A percentile compares a stretch with the other conserved stretches of the same genome.
These are phyloP conservation scores for Eurosta solidaginis DNA, from an alignment of 1,140 invertebrate species.

Conservation along the genomic window DNA sequence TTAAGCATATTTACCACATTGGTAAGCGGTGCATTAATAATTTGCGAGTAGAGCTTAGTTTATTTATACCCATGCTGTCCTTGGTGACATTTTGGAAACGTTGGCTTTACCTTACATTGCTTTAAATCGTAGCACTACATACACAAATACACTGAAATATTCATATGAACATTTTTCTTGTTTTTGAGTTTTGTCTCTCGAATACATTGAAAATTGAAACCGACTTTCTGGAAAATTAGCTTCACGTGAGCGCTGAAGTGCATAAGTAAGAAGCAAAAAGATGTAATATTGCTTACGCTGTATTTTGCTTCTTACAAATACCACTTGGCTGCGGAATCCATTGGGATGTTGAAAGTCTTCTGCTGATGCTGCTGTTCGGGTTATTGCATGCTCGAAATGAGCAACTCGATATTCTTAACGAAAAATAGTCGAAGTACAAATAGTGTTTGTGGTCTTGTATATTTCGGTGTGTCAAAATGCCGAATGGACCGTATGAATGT, in stretches of 20 bases:
- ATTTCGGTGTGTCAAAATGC: background rate
- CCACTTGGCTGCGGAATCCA: background rate
- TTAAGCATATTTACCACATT: no score
- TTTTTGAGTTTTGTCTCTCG: background rate
- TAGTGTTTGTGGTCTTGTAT: background rate
- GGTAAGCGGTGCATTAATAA: no score
- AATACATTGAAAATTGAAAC: slow-evolving; percentile 41
- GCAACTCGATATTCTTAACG: no score
- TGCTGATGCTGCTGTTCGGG: background rate
- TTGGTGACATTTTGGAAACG: background rate
- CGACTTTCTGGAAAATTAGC: slow-evolving; percentile 50
- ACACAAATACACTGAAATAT: background rate
- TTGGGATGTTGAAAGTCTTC: background rate
- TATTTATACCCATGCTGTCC: no score
- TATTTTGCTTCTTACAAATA: background rate
- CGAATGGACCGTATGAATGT: slow-evolving; percentile 14
- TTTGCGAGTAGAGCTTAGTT: no score
- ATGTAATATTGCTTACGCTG: background rate
- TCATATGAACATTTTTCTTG: background rate
- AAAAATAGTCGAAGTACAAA: no score
- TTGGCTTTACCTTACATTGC: background rate
- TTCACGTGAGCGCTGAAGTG: slow-evolving; percentile 41
- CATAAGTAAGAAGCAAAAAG: background rate
- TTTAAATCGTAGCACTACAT: background rate
- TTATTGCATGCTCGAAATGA: background rate